These are phyloP conservation scores for Drosophila trichaetosa DNA, from an alignment of 2,888 invertebrate genomes.

Conservation along the genomic window DNA sequence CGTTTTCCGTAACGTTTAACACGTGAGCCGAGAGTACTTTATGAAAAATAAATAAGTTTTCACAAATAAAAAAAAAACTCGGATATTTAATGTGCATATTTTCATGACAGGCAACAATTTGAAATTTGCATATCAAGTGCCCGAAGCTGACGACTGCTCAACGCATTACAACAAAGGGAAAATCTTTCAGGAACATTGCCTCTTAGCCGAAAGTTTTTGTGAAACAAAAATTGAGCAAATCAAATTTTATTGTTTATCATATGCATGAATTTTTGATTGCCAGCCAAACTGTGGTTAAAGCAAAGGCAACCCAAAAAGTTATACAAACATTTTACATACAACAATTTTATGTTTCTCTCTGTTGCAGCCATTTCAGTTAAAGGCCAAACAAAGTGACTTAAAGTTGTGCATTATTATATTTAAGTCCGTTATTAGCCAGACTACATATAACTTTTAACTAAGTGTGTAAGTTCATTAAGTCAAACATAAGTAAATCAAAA, in stretches of 20 bases:
- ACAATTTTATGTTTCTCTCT: neutral
- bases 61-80: constrained; percentile 46
- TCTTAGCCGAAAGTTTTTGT: constrained; percentile 17
- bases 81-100: constrained; percentile 76
- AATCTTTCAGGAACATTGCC: constrained; percentile 40
- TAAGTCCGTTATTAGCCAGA: neutral
- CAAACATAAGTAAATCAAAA: neutral
- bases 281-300: constrained; percentile 16
- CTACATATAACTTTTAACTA: neutral
- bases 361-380: neutral
- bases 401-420: neutral
- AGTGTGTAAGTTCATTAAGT: neutral
- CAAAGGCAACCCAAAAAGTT: neutral
- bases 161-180: constrained; percentile 21
- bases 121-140: constrained; percentile 76
- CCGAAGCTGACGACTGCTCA: constrained; percentile 11
- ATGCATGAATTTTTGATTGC: constrained; percentile 39
- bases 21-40: constrained; percentile 52
- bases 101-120: constrained; percentile 70
- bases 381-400: neutral
- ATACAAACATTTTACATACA: neutral
- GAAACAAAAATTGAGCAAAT: constrained; percentile 26
- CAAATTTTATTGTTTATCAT: constrained; percentile 31
- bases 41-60: constrained; percentile 18
- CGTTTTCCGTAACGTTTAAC: constrained; percentile 59